Evolutionary conservation across 2,888 invertebrate species (phyloP), one percentile per base, ranked within the genome.

Genomic region (Ophion ellenae): DNA sequence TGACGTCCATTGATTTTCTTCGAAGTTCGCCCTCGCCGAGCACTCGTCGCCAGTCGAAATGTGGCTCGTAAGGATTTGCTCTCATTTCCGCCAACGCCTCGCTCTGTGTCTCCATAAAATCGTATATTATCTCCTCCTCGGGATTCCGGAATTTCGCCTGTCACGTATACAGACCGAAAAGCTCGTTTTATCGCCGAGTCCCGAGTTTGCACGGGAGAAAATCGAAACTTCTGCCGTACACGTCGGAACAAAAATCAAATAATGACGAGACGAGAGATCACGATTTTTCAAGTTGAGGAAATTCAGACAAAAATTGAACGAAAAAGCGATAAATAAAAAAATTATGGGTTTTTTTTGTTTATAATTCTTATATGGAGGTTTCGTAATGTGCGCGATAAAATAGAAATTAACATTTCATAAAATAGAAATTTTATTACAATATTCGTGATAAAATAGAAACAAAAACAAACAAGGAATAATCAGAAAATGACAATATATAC

Each of bases 11-110:
- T 14, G 95, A 94, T 78, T 93, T 94, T 57, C 95, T 93, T 88
- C 95, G 93, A 81, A 95, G 94, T 89, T 94, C 95, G 0, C 95
- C 95, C 84, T 95, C 95, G 20, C 93, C 92, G 71, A 96, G 91
- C 20, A 96, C 94, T 17, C 94, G 93, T 20, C 95, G 95, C 96
- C 96, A 96, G 87, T 95, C 94, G 90, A 96, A 96, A 2, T 92
- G 89, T 36, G 95, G 94, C 40, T 93, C 92, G 88, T 95, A 95
- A 0, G 95, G 95, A 93, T 95, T 94, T 0, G 94, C 93, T 36
- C 92, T 90, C 0, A 96, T 94, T 66, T 93, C 95, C 53, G 90
- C 93, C 1, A 93, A 81, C 0, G 95, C 94, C 59, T 91, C 91
- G 2, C 86, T 66, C 70, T 91, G 88, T 7, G 90, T 88, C 70